phyloP scores from a whole-genome alignment of 2,888 invertebrate species.

The Diarsia mendica region DNA sequence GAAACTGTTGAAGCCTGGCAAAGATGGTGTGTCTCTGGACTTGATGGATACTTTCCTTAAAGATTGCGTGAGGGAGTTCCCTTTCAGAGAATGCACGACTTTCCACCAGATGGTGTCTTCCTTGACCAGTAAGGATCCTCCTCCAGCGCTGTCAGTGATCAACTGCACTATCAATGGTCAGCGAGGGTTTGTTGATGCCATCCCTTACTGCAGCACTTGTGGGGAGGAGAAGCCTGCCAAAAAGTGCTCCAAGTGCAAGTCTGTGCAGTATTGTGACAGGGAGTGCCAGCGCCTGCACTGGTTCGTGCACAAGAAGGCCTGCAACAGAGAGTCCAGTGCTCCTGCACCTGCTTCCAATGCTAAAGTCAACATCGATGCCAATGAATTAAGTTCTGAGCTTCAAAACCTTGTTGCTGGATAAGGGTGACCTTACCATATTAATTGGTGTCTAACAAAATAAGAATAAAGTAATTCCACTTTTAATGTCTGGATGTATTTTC shows the following conservation, averaged over 20 bases:
- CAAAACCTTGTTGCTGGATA: constrained; percentile 88
- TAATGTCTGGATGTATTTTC: constrained; percentile 66
- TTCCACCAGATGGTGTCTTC: constrained; percentile 96
- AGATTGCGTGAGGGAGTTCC: constrained; percentile 97
- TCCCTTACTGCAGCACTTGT: constrained; percentile 95
- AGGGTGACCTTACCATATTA: constrained; percentile 17
- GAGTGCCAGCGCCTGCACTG: constrained; percentile 98
- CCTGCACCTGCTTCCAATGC: constrained; percentile 73
- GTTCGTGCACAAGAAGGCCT: constrained; percentile 97
- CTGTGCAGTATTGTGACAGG: constrained; percentile 97
- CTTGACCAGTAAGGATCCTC: constrained; percentile 93
- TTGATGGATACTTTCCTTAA: constrained; percentile 94
- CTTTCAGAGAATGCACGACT: constrained; percentile 96
- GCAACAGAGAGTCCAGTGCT: constrained; percentile 91
- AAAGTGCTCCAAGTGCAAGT: constrained; percentile 98
- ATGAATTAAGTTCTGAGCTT: constrained; percentile 87
- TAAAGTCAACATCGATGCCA: constrained; percentile 82
- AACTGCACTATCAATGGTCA: constrained; percentile 96
- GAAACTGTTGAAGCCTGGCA: constrained; percentile 94
- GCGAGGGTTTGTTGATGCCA: constrained; percentile 93
- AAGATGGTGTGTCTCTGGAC: constrained; percentile 92
- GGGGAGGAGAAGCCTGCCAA: constrained; percentile 97
- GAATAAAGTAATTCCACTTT: constrained; percentile 61
- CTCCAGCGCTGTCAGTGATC: constrained; percentile 93
- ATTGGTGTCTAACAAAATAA: constrained; percentile 48